phyloP scores from a whole-genome alignment of 2,797 vertebrate genomes.

The Diglossa cyanea region DNA sequence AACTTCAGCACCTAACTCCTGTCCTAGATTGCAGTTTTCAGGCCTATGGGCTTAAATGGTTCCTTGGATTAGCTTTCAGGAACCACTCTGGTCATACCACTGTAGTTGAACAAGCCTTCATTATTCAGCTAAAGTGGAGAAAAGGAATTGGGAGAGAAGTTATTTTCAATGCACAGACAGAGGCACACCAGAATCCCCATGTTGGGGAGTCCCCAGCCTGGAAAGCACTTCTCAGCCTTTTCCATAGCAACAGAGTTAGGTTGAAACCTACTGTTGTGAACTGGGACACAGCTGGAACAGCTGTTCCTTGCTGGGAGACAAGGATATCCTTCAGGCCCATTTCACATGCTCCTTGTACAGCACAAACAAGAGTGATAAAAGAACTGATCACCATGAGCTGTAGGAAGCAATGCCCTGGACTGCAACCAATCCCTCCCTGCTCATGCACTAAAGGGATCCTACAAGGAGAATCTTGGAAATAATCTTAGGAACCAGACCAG shows the following conservation, averaged over 20 bases:
- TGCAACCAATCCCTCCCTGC: neutral
- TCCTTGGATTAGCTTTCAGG: neutral
- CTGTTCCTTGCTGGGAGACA: neutral
- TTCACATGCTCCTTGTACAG: neutral
- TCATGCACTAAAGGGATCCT: neutral
- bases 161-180: neutral
- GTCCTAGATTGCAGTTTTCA: neutral
- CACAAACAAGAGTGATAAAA: neutral
- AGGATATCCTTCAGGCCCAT: neutral
- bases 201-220: neutral
- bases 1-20: neutral
- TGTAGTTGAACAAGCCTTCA: neutral
- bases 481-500: neutral
- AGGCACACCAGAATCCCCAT: neutral
- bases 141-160: neutral
- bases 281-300: neutral
- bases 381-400: neutral
- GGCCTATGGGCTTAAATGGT: neutral
- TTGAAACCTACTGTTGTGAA: neutral
- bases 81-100: neutral
- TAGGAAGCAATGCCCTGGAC: neutral
- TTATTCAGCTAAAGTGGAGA: neutral
- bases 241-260: neutral
- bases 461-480: neutral
- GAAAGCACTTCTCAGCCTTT: neutral